Base-by-base conservation (phyloP, 1,140 invertebrate species). In the Mactra quadrangularis region DNA sequence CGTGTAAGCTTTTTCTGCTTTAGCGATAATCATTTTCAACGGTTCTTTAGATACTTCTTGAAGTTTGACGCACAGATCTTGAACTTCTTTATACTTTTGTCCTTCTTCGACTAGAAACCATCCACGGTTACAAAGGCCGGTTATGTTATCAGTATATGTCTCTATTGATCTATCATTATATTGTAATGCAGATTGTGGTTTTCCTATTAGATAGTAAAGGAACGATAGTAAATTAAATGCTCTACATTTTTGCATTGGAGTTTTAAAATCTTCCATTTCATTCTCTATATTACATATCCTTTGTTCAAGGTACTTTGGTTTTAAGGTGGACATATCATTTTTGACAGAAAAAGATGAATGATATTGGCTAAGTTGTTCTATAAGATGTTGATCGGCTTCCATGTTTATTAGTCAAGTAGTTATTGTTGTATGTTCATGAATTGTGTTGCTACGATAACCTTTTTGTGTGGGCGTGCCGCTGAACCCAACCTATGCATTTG, bases 191-290 rank as follows among this genome's bases (percentile, higher is more conserved):
- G n/a, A 19, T 25, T 59, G 31, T 59, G 31, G 22, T 19, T 74
- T 19, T 15, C 71, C 71, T 9, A 59, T 22, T 9, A 59, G 4
- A 31, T 41, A 59, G 41, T 53, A 25, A 19, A 74, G 35, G 41
- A 74, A 74, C 2, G 71, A 74, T 45, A 74, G 25, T 9, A 74
- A 45, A 22, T 74, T 59, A 52, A 31, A 74, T 3, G 71, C 71
- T 22, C 71, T n/a, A 6, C 52, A 4, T 15, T 31, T 59, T 74
- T 74, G 52, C 71, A 74, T 55, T 17, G 35, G 13, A 25, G 52
- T 68, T 38, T 41, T 41, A n/a, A 22, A 68, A 13, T 38, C 27
- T 0, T n/a, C 38, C 15, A 41, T 7, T 41, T 68, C 64, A 50
- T 11, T n/a, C n/a, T n/a, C n/a, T 22, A 64, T 29, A 22, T 64